phyloP scores from a whole-genome alignment of 2,888 invertebrate species.

The Callinectes sapidus region DNA sequence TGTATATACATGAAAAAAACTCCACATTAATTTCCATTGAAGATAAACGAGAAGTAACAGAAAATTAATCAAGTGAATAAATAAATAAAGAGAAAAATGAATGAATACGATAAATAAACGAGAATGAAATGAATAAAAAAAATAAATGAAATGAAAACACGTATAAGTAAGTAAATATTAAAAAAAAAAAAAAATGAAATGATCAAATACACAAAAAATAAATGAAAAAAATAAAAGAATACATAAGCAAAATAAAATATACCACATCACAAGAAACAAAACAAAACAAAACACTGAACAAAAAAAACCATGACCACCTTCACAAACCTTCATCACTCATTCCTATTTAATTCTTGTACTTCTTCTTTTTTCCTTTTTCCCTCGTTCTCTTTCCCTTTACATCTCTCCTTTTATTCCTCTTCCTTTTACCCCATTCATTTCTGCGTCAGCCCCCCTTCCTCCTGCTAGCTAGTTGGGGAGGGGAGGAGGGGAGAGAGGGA shows the following conservation, averaged over 20 bases:
- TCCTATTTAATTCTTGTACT: background rate
- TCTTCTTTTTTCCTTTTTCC: background rate
- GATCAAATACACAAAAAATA: no score
- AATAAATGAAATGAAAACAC: no score
- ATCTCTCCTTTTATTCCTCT: background rate
- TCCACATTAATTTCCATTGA: background rate
- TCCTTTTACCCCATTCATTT: background rate
- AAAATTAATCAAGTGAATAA: background rate
- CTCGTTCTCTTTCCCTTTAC: background rate
- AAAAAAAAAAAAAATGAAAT: no score
- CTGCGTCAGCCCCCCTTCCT: background rate
- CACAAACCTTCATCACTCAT: background rate
- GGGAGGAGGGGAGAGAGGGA: background rate
- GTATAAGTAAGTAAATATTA: no score
- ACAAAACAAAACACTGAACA: no score
- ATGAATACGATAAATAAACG: no score
- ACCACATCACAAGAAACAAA: no score
- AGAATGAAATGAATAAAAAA: no score
- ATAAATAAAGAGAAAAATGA: no score
- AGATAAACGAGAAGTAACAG: background rate
- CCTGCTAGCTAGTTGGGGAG: background rate
- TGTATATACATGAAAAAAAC: background rate
- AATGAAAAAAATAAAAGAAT: no score
- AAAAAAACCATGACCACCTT: background rate
- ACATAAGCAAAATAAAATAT: no score